Evolutionary conservation across 2,888 invertebrate genomes (phyloP), one percentile per base, ranked within the genome.

Genomic region (Calameuta filiformis): DNA sequence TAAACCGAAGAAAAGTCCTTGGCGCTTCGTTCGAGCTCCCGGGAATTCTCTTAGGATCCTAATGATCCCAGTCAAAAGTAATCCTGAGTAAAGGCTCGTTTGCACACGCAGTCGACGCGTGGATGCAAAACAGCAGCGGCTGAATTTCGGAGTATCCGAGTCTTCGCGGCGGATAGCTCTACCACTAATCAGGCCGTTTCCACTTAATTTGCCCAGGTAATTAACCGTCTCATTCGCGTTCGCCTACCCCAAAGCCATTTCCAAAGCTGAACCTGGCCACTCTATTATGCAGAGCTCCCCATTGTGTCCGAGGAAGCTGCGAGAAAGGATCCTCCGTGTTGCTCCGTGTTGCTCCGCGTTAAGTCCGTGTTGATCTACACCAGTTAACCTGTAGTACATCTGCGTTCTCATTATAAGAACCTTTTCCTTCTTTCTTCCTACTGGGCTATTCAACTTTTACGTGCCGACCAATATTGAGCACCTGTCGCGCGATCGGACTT

Each of bases 151-250:
- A 30, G 71, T 71, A 31, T n/a, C 56, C 2, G 71, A 30, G 11
- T 30, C 31, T 30, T 34, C 11, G 6, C 23, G 23, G n/a, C 74
- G 35, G 9, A 35, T 37, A 76, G 71, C 76, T 30, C 73, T 30
- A 69, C 74, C 83, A 83, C 85, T 90, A 90, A 90, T 90, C 89
- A 89, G 88, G 85, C 87, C 85, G 88, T 89, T 90, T 90, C 90
- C 89, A 90, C 90, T 91, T 89, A 89, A 91, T 90, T 90, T 90
- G 89, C 88, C 84, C 79, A 81, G 86, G 87, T 90, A 91, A 91
- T 91, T 90, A 90, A 88, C 87, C 89, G 87, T 88, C 87, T 87
- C 85, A 87, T 87, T 90, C 85, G 84, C 86, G 84, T 84, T 83
- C 81, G 86, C 80, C 81, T 84, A 81, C 83, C 83, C 86, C 81